Conservation (phyloP, 2,888 invertebrate genomes). For the Himalopsyche kuldschensis region DNA sequence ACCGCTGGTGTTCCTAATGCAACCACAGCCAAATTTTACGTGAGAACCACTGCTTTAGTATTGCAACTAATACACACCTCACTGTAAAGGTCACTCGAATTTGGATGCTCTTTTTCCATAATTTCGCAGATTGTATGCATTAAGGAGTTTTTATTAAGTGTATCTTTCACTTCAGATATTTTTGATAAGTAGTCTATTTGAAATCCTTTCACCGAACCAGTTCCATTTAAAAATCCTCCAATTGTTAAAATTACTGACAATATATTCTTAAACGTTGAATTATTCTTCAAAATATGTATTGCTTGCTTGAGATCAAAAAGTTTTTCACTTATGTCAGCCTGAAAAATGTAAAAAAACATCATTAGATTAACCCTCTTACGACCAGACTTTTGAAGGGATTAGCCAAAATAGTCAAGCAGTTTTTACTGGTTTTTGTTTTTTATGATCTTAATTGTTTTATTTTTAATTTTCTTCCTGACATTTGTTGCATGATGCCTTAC, state of each 20-base stretch:
- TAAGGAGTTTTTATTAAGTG: conserved; percentile 97
- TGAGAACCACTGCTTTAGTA: no score
- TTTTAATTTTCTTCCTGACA: no score
- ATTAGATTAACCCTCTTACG: not conserved
- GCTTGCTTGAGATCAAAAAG: conserved; percentile 98
- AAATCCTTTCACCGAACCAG: conserved; percentile 86
- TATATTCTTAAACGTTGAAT: conserved; percentile 93
- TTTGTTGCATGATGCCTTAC: no score
- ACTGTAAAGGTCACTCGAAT: conserved; percentile 95
- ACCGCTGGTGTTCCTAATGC: no score
- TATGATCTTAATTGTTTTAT: no score
- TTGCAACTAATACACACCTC: conserved; percentile 69
- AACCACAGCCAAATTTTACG: no score
- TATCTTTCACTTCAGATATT: conserved; percentile 98
- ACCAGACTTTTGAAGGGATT: no score
- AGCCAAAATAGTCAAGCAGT: no score
- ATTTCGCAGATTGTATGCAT: conserved; percentile 96
- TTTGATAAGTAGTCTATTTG: conserved; percentile 96
- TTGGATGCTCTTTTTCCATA: conserved; percentile 95
- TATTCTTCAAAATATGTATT: conserved; percentile 85
- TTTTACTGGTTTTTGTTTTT: no score
- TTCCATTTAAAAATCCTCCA: conserved; percentile 95
- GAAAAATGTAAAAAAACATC: conserved; percentile 40
- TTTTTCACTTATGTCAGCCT: conserved; percentile 97
- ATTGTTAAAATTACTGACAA: conserved; percentile 91